phyloP scores from a whole-genome alignment of 2,888 invertebrate species.

The Drosophila nr. perissopoda region DNA sequence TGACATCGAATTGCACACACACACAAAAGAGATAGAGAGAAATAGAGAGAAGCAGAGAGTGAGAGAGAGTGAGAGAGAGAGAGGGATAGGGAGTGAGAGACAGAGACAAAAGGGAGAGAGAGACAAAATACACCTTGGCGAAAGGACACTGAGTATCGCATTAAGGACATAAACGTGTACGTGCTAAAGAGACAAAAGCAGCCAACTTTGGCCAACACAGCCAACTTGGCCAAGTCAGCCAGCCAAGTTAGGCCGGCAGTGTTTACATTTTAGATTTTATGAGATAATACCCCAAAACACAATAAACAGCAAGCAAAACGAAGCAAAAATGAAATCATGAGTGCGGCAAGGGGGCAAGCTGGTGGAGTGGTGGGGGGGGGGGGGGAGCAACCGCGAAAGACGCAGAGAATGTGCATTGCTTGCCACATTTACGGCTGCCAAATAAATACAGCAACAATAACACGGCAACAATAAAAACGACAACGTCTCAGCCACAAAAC shows the following conservation, averaged over 20 bases:
- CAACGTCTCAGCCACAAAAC: slow-evolving; percentile 58
- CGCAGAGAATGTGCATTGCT: slow-evolving; percentile 45
- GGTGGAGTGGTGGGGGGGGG: too few species aligned
- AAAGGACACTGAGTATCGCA: slow-evolving; percentile 51
- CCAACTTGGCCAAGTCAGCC: slow-evolving; percentile 3
- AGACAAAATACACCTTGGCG: slow-evolving; percentile 21
- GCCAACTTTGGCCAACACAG: slow-evolving; percentile 26
- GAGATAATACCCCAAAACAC: slow-evolving; percentile 71
- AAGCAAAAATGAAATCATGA: slow-evolving; percentile 6
- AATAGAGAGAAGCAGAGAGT: rapidly evolving
- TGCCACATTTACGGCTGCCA: slow-evolving; percentile 54
- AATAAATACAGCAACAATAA: slow-evolving; percentile 77
- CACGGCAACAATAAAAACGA: slow-evolving; percentile 66
- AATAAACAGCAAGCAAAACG: slow-evolving; percentile 37
- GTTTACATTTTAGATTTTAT: slow-evolving; percentile 80
- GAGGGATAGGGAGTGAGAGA: neutral
- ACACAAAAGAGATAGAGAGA: neutral
- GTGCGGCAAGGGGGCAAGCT: neutral
- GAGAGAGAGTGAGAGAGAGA: rapidly evolving
- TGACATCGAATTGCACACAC: neutral
- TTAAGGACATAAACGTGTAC: slow-evolving; percentile 67
- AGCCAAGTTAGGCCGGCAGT: slow-evolving; percentile 35
- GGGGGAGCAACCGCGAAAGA: slow-evolving; percentile 42
- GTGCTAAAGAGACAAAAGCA: slow-evolving; percentile 61
- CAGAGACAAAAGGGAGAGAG: too few species aligned